These are phyloP conservation scores for Beaufortia kweichowensis DNA, from an alignment of 2,113 vertebrate genomes.

Conservation along the genomic window DNA sequence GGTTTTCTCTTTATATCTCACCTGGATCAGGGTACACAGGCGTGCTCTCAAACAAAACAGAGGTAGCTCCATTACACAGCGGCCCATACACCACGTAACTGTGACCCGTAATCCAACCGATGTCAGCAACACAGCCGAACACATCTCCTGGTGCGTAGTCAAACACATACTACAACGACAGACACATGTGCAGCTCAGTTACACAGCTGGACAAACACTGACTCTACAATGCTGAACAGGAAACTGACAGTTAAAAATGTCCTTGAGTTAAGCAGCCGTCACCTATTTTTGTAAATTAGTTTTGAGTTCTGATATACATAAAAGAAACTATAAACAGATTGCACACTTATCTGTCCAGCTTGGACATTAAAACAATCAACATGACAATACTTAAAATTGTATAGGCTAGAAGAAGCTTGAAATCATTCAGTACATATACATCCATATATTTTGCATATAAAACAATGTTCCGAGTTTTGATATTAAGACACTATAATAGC, in stretches of 20 bases:
- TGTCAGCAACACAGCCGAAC: slow-evolving; percentile 88
- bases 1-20: slow-evolving; percentile 62
- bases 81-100: slow-evolving; percentile 94
- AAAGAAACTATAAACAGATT: no score
- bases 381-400: no score
- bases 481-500: background rate
- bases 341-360: no score
- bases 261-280: no score
- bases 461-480: background rate
- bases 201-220: background rate
- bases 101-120: slow-evolving; percentile 95
- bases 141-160: slow-evolving; percentile 83
- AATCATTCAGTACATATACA: no score
- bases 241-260: no score
- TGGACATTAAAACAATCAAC: no score
- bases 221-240: background rate
- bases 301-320: no score
- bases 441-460: no score
- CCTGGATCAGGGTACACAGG: slow-evolving; percentile 90
- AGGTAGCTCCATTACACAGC: slow-evolving; percentile 88
- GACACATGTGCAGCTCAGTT: background rate
- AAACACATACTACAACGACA: slow-evolving; percentile 83
- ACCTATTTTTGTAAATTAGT: no score
- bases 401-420: no score
- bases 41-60: slow-evolving; percentile 91